phyloP scores from a whole-genome alignment of 2,888 invertebrate genomes.

The Chymomyza amoena region DNA sequence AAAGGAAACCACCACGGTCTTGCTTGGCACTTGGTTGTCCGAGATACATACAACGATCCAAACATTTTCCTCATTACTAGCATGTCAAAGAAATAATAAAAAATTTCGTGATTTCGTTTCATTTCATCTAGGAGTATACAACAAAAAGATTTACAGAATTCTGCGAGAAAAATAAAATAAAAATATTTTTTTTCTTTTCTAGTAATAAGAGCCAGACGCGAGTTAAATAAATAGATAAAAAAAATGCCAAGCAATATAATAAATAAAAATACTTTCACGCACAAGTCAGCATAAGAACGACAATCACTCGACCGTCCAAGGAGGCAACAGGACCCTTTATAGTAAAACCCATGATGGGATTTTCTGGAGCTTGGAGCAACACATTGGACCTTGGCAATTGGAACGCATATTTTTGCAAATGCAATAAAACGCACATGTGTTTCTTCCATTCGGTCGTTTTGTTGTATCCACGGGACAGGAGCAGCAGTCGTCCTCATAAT shows the following conservation, averaged over 20 bases:
- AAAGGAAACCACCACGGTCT: conserved; percentile 25
- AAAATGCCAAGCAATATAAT: conserved; percentile 53
- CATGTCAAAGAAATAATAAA: conserved; percentile 37
- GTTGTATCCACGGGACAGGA: not conserved
- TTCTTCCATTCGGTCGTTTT: conserved; percentile 14
- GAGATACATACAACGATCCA: conserved; percentile 5
- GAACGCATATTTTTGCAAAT: conserved; percentile 54
- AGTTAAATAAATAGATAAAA: conserved; percentile 53
- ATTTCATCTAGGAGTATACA: conserved; percentile 52
- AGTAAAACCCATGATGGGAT: conserved; percentile 44
- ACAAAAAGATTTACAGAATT: conserved; percentile 67
- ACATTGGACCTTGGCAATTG: conserved; percentile 41
- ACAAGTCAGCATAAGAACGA: conserved; percentile 48
- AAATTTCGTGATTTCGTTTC: conserved; percentile 70
- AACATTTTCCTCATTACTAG: conserved; percentile 64
- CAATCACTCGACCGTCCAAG: conserved; percentile 24
- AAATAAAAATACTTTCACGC: conserved; percentile 68
- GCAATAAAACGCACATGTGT: conserved; percentile 69
- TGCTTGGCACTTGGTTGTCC: not conserved
- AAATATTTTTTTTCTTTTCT: conserved; percentile 43
- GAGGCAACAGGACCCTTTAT: conserved; percentile 65
- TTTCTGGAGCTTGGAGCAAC: not conserved
- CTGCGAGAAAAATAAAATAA: conserved; percentile 67
- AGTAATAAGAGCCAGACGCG: conserved; percentile 20
- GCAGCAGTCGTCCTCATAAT: conserved; percentile 51